Evolutionary conservation across 1,140 invertebrate genomes (phyloP), one percentile per base, ranked within the genome.

Genomic region (Araneus ventricosus): DNA sequence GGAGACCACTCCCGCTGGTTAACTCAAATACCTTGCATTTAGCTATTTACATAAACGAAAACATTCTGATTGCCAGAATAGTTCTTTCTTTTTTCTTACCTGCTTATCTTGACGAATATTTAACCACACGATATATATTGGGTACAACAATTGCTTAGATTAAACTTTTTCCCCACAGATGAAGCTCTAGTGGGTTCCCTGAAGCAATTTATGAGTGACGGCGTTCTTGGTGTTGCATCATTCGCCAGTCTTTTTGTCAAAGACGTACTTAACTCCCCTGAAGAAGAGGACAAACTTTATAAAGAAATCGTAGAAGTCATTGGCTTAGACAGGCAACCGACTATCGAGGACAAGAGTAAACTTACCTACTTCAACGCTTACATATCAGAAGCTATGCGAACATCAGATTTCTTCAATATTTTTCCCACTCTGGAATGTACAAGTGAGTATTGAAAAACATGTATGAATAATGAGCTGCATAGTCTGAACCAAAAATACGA

Each of bases 231-330:
- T 5, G 57, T 90, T 10, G 75, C 79, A 10, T 1, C n/a, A 3
- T 84, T 90, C 14, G 30, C 30, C 7, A 34, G 75, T 7, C 22
- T 63, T 22, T 30, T 84, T 17, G 4, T 90, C 24, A n/a, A 37
- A 10, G 3, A 24, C 27, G 17, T 84, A 3, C 17, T 90, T 5
- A 10, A 82, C 2, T 27, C 63, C 30, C 89, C 89, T 41, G 79
- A 63, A 41, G 89, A 90, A 61, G 79, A 90, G 27, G 89, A 90
- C 3, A 90, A 90, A 22, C 2, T 90, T 2, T 90, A 82, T 34
- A 59, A 63, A 84, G 89, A 90, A 79, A 57, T 90, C 5, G 22
- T 82, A 52, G 89, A 90, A 17, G 57, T 90, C 4, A 24, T 90
- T n/a, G 89, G 89, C 4, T 14, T 34, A 5, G 75, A 90, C 34